Percentiles rank a stretch among this genome's conserved stretches.
phyloP scores from a whole-genome alignment of 2,888 invertebrate species.

The Apotomis capreana region DNA sequence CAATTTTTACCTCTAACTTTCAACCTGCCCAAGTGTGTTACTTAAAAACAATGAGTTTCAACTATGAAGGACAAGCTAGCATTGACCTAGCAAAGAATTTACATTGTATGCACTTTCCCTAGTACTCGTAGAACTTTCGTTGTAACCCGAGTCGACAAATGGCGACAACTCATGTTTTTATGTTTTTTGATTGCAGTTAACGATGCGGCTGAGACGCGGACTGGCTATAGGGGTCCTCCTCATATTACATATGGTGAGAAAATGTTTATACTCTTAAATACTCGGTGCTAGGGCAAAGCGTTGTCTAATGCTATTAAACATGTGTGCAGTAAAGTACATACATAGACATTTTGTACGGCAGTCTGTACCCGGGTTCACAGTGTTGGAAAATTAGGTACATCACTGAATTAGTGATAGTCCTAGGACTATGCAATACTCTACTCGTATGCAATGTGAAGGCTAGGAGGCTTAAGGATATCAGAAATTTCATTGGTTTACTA shows the following conservation, averaged over 20 bases:
- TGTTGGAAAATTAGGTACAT: too few relatives aligned
- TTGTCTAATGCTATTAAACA: not conserved
- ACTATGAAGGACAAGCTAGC: constrained; percentile 31
- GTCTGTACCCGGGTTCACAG: too few relatives aligned
- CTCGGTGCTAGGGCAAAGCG: not conserved
- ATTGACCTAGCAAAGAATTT: constrained; percentile 30
- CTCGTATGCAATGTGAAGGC: too few relatives aligned
- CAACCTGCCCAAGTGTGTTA: not conserved
- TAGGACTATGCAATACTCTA: too few relatives aligned
- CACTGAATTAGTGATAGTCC: too few relatives aligned
- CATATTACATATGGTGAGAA: constrained; percentile 76
- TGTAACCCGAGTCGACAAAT: constrained; percentile 30
- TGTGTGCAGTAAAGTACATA: too few relatives aligned
- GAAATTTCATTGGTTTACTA: too few relatives aligned
- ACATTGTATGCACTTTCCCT: constrained; percentile 35
- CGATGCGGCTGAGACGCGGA: constrained; percentile 73
- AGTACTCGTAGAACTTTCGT: constrained; percentile 40
- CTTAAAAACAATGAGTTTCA: constrained; percentile 16
- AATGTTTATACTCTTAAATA: constrained; percentile 29
- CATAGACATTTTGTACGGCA: too few relatives aligned
- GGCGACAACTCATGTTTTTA: constrained; percentile 38
- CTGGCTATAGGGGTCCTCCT: constrained; percentile 72
- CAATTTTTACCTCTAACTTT: not conserved
- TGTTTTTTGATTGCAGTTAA: constrained; percentile 71
- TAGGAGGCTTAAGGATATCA: too few relatives aligned